These are phyloP conservation scores for Oryzias javanicus DNA, from an alignment of 2,113 vertebrate genomes.

Conservation along the genomic window DNA sequence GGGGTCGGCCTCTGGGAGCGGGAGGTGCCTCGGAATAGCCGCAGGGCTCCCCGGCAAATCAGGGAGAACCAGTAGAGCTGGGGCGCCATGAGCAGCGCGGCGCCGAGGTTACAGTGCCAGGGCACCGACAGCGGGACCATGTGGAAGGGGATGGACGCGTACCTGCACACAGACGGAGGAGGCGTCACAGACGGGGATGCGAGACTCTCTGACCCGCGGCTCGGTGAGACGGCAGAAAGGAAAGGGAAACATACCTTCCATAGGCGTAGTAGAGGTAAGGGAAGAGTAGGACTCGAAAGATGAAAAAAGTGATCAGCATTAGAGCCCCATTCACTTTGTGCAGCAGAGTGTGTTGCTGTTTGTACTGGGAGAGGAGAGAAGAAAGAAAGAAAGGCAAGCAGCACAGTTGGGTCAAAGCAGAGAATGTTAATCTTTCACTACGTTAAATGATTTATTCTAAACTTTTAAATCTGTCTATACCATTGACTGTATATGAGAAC, in stretches of 20 bases:
- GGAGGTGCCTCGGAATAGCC: constrained; percentile 69
- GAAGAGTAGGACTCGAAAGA: constrained; percentile 91
- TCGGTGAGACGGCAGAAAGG: constrained; percentile 36
- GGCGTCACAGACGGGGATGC: background rate
- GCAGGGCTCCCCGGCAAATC: constrained; percentile 85
- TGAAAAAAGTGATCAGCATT: constrained; percentile 91
- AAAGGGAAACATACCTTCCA: constrained; percentile 79
- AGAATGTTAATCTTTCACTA: constrained; percentile 40
- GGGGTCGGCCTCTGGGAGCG: constrained; percentile 59
- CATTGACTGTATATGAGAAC: constrained; percentile 19
- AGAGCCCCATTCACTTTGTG: constrained; percentile 89
- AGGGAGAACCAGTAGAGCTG: constrained; percentile 93
- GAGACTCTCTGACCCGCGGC: constrained; percentile 21
- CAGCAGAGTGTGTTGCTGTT: constrained; percentile 88
- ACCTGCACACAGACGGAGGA: constrained; percentile 57
- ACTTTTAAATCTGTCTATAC: constrained; percentile 21
- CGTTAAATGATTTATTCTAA: constrained; percentile 15
- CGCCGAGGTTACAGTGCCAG: constrained; percentile 83
- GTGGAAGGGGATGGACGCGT: constrained; percentile 83
- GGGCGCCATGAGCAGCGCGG: constrained; percentile 85
- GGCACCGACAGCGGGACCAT: constrained; percentile 82
- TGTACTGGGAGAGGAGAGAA: constrained; percentile 75
- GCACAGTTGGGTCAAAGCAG: constrained; percentile 59
- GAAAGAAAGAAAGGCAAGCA: constrained; percentile 51
- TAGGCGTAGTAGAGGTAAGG: constrained; percentile 93